These are phyloP conservation scores for Harpalus rufipes DNA, from an alignment of 2,888 invertebrate species.

Conservation along the genomic window DNA sequence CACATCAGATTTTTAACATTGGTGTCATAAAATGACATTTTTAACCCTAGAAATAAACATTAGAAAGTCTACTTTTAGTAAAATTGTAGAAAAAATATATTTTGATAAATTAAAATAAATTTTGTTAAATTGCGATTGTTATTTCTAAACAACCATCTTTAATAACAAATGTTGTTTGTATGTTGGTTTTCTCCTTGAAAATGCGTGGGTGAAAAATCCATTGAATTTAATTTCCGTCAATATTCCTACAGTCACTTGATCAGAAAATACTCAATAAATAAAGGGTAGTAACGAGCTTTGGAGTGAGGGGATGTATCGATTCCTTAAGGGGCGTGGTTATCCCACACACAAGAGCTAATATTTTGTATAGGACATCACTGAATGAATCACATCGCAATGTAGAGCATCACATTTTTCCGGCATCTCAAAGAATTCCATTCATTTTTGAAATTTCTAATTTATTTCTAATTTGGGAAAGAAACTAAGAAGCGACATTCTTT, in stretches of 20 bases:
- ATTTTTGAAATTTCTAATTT: background rate
- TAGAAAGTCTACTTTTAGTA: no score
- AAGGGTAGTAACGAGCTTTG: background rate
- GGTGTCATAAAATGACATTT: no score
- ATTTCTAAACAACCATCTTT: background rate
- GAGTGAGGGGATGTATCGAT: slow-evolving; percentile 30
- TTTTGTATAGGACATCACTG: slow-evolving; percentile 1
- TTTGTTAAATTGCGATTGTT: no score
- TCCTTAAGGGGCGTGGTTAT: slow-evolving; percentile 13
- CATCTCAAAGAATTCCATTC: background rate
- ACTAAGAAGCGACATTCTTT: background rate
- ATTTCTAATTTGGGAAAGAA: background rate
- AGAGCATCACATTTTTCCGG: background rate
- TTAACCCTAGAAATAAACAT: no score
- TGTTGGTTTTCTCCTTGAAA: background rate
- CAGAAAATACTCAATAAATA: slow-evolving; percentile 30
- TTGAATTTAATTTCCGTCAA: slow-evolving; percentile 7
- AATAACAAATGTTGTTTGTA: background rate
- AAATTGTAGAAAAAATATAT: no score
- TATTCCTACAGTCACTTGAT: slow-evolving; percentile 11
- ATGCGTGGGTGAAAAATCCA: background rate
- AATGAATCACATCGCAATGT: background rate
- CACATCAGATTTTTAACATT: no score
- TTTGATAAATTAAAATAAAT: no score
- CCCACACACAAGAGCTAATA: slow-evolving; percentile 7